Percentiles rank a stretch among this genome's conserved stretches.
These are phyloP conservation scores for Spatula clypeata DNA, from an alignment of 2,797 vertebrate genomes.

Conservation along the genomic window DNA sequence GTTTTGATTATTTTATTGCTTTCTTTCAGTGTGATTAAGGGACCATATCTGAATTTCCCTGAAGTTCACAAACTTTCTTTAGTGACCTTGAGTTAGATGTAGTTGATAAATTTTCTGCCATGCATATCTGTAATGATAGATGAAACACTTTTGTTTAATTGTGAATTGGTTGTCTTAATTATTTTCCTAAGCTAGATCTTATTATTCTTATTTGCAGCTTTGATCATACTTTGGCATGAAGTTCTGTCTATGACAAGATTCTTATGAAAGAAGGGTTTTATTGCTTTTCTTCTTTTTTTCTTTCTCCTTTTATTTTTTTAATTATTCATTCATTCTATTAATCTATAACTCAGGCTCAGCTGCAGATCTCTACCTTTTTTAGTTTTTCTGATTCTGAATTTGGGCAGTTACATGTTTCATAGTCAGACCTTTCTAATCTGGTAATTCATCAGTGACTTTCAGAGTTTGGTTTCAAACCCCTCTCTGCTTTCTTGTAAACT, in stretches of 20 bases:
- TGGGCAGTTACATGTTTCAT: neutral
- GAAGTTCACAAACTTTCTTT: neutral
- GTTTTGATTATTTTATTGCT: neutral
- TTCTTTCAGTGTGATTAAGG: neutral
- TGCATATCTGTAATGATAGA: neutral
- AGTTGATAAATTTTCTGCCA: neutral
- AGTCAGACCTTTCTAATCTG: constrained; percentile 38
- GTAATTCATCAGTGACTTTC: constrained; percentile 41
- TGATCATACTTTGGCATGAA: neutral
- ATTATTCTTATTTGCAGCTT: constrained; percentile 30
- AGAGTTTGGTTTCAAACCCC: constrained; percentile 42
- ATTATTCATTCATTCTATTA: constrained; percentile 12
- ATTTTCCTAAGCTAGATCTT: constrained; percentile 1
- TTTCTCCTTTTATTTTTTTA: neutral
- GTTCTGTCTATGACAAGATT: neutral
- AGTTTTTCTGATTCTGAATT: constrained; percentile 28
- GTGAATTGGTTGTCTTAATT: constrained; percentile 4
- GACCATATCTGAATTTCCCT: neutral
- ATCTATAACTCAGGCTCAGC: neutral
- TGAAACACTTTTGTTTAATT: constrained; percentile 10
- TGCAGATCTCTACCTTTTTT: neutral
- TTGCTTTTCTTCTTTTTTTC: neutral
- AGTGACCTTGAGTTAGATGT: neutral
- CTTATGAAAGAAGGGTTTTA: constrained; percentile 22
- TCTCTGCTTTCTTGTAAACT: constrained; percentile 61